These are phyloP conservation scores for Wasmannia auropunctata DNA, from an alignment of 1,140 invertebrate genomes.

Conservation along the genomic window DNA sequence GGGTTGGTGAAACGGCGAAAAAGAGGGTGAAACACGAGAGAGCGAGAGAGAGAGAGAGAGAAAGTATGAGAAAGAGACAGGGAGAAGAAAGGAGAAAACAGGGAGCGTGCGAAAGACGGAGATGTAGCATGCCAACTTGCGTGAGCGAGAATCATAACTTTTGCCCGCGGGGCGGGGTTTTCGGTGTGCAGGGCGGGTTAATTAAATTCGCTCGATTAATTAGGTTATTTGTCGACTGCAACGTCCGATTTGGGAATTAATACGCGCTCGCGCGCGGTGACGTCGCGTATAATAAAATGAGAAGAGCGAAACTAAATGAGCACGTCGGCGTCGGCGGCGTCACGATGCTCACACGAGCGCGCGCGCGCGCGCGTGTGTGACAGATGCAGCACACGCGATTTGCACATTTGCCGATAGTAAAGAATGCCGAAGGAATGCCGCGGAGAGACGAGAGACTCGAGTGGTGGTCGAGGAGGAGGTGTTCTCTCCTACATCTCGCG, in stretches of 20 bases:
- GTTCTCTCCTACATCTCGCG: background rate
- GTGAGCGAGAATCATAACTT: conserved; percentile 81
- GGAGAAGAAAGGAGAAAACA: background rate
- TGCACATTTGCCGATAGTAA: conserved; percentile 39
- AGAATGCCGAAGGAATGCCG: conserved; percentile 37
- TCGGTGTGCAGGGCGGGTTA: conserved; percentile 71
- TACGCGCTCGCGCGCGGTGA: conserved; percentile 53
- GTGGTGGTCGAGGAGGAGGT: conserved; percentile 33
- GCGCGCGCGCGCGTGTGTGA: conserved; percentile 39
- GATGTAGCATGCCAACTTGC: conserved; percentile 79
- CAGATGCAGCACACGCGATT: conserved; percentile 48
- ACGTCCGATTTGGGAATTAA: conserved; percentile 74
- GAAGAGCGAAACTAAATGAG: background rate
- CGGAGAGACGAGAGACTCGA: conserved; percentile 30
- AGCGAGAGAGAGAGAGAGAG: background rate
- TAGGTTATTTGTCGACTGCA: conserved; percentile 79
- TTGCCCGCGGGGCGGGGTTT: conserved; percentile 59
- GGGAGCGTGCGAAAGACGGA: conserved; percentile 60
- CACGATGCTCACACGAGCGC: too few relatives aligned
- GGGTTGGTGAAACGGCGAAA: conserved; percentile 61
- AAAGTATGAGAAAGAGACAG: background rate
- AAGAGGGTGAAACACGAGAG: conserved; percentile 44
- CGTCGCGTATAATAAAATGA: conserved; percentile 65
- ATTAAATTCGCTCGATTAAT: conserved; percentile 82
- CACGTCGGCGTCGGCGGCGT: background rate